Conservation (phyloP, 2,888 invertebrate genomes). For the Melanostoma scalare region DNA sequence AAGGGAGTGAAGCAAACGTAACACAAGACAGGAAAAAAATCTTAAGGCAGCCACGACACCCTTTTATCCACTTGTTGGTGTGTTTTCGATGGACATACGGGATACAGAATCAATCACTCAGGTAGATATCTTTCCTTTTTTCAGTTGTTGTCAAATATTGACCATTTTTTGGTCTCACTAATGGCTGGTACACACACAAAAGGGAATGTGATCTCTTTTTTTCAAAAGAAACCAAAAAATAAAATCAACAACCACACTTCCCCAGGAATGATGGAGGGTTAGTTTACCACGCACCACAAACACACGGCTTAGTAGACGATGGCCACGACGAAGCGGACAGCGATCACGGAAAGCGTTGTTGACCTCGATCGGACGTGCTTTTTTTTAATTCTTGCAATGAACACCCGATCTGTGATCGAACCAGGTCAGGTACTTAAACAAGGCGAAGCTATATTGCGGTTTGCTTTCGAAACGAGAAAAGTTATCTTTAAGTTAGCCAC, state of each 20-base stretch:
- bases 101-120: slow-evolving; percentile 66
- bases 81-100: slow-evolving; percentile 45
- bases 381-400: slow-evolving; percentile 24
- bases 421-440: slow-evolving; percentile 50
- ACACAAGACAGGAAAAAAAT: slow-evolving; percentile 14
- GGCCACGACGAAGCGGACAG: slow-evolving; percentile 30
- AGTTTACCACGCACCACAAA: not conserved
- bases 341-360: slow-evolving; percentile 68
- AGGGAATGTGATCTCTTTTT: slow-evolving; percentile 63
- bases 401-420: slow-evolving; percentile 56
- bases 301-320: slow-evolving; percentile 19
- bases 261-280: slow-evolving; percentile 8
- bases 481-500: not conserved
- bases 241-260: slow-evolving; percentile 68
- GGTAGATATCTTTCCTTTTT: slow-evolving; percentile 35
- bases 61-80: slow-evolving; percentile 68
- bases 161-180: slow-evolving; percentile 38
- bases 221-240: slow-evolving; percentile 33
- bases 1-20: slow-evolving; percentile 31
- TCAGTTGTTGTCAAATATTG: slow-evolving; percentile 57
- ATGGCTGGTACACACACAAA: slow-evolving; percentile 21
- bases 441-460: slow-evolving; percentile 26
- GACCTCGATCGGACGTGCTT: slow-evolving; percentile 69
- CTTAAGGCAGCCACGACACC: slow-evolving; percentile 64
- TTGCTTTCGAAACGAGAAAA: slow-evolving; percentile 10